phyloP scores from a whole-genome alignment of 2,797 vertebrate species.

The Setipinna tenuifilis region DNA sequence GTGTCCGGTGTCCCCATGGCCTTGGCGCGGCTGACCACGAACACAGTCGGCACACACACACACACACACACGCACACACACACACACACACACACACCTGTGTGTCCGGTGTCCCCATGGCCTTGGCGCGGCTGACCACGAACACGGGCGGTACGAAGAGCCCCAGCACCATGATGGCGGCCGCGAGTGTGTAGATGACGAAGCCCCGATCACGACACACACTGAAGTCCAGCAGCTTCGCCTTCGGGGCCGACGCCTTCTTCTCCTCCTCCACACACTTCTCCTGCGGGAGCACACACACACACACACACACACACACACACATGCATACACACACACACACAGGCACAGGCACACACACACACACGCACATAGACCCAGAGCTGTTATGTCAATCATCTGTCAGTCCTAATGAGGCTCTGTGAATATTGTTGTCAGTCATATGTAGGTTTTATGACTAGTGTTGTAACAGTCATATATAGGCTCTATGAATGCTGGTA shows the following conservation, averaged over 20 bases:
- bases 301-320: neutral
- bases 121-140: conserved; percentile 93
- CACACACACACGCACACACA: too few species aligned
- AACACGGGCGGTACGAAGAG: conserved; percentile 96
- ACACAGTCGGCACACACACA: too few species aligned
- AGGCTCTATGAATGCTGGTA: too few species aligned
- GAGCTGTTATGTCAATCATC: too few species aligned
- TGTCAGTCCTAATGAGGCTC: too few species aligned
- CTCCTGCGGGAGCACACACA: neutral
- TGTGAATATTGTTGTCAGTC: too few species aligned
- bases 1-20: conserved; percentile 85
- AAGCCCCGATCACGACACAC: conserved; percentile 90
- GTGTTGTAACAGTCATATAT: too few species aligned
- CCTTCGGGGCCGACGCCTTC: conserved; percentile 67
- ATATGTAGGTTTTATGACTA: too few species aligned
- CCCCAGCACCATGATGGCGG: conserved; percentile 93
- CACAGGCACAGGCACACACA: too few species aligned
- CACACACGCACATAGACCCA: neutral
- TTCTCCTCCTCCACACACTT: conserved; percentile 43
- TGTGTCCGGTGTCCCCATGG: conserved; percentile 86
- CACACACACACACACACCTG: too few species aligned
- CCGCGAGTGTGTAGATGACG: conserved; percentile 85
- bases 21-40: too few species aligned
- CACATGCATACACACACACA: too few species aligned
- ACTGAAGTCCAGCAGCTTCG: conserved; percentile 86